These are phyloP conservation scores for Ceratothoa steindachneri DNA, from an alignment of 2,888 invertebrate species.

Conservation along the genomic window DNA sequence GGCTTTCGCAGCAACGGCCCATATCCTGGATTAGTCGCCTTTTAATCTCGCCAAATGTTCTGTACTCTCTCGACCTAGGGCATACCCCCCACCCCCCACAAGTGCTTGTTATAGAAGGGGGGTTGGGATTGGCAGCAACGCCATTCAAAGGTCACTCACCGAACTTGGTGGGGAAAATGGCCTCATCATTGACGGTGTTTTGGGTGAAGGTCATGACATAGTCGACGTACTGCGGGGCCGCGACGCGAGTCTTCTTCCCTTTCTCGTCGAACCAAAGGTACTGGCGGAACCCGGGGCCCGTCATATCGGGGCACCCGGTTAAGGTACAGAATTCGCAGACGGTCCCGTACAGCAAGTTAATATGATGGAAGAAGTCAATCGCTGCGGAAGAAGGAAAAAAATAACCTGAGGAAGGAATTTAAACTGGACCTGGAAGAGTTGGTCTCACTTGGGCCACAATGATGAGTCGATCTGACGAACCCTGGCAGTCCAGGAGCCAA, in stretches of 20 bases:
- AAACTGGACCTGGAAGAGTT: too few species aligned
- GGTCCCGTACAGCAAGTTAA: slow-evolving; percentile 96
- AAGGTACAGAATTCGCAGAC: slow-evolving; percentile 98
- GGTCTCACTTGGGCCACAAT: too few species aligned
- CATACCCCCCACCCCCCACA: too few species aligned
- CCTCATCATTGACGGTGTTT: slow-evolving; percentile 93
- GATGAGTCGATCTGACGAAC: too few species aligned
- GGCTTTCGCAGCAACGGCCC: too few species aligned
- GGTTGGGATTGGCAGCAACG: background rate
- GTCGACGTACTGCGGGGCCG: slow-evolving; percentile 97
- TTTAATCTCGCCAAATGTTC: too few species aligned
- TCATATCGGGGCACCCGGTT: slow-evolving; percentile 93
- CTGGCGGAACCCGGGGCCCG: slow-evolving; percentile 74
- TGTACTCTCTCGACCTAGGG: too few species aligned
- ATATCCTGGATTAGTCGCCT: too few species aligned
- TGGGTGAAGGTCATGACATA: slow-evolving; percentile 98
- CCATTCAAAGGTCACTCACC: slow-evolving; percentile 62
- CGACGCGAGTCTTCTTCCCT: slow-evolving; percentile 94
- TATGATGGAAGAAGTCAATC: slow-evolving; percentile 96
- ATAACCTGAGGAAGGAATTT: too few species aligned
- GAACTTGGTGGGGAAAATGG: slow-evolving; percentile 96
- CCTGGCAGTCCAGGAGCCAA: too few species aligned
- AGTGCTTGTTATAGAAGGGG: too few species aligned
- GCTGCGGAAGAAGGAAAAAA: slow-evolving; percentile 60
- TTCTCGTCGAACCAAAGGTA: slow-evolving; percentile 99